These are phyloP conservation scores for Bombus pyrosoma DNA, from an alignment of 1,140 invertebrate species.

Conservation along the genomic window DNA sequence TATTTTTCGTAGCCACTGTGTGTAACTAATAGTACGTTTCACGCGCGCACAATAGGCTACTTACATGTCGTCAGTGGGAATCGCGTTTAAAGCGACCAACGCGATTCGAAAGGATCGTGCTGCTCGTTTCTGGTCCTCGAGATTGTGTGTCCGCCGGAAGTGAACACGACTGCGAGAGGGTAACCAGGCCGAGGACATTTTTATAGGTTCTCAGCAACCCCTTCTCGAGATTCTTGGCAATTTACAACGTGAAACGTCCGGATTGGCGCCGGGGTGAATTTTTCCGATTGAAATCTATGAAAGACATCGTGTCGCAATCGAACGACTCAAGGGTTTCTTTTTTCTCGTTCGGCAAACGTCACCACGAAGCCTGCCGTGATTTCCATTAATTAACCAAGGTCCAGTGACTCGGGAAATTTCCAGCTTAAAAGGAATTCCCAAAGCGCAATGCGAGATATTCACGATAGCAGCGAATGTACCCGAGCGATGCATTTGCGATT, in stretches of 20 bases:
- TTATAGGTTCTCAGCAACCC: conserved; percentile 48
- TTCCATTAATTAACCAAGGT: conserved; percentile 20
- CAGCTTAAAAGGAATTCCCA: neutral
- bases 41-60: neutral
- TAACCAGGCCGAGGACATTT: conserved; percentile 9
- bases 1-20: too few relatives aligned
- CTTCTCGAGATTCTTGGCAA: neutral
- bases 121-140: neutral
- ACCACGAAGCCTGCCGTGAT: conserved; percentile 9
- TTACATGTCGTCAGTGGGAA: conserved; percentile 13
- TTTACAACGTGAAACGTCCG: neutral
- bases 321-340: conserved; percentile 13
- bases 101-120: neutral
- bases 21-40: neutral
- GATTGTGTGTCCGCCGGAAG: neutral
- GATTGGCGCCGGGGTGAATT: neutral
- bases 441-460: neutral
- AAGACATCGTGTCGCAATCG: neutral
- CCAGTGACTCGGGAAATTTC: neutral
- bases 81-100: neutral
- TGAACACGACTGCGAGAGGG: conserved; percentile 16
- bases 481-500: neutral
- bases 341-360: neutral
- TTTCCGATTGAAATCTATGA: neutral
- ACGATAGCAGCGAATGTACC: neutral